Conservation (phyloP, 2,888 invertebrate species). For the Camponotus fellah region DNA sequence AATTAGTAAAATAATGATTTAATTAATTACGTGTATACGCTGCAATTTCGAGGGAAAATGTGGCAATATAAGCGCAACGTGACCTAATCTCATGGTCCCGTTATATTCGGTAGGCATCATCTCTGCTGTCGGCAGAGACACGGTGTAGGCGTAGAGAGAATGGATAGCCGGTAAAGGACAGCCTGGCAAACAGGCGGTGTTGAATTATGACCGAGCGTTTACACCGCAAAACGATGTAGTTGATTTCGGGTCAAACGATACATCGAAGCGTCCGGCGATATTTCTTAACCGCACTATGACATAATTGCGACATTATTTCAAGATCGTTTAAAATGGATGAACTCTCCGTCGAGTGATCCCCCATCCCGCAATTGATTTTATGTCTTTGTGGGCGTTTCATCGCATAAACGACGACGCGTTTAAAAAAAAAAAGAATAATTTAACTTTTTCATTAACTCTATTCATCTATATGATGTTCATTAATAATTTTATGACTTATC, state of each 20-base stretch:
- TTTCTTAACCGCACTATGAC: not conserved
- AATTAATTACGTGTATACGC: conserved; percentile 22
- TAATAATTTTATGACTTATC: too few species aligned
- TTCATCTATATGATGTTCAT: too few species aligned
- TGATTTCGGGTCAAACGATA: conserved; percentile 20
- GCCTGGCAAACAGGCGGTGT: conserved; percentile 27
- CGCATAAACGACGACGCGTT: not conserved
- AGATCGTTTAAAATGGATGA: not conserved
- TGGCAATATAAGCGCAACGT: conserved; percentile 17
- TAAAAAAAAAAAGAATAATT: not conserved
- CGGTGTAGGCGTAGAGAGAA: conserved; percentile 51
- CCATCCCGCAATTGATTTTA: not conserved
- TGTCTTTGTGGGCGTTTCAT: too few species aligned
- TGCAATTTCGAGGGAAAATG: conserved; percentile 40
- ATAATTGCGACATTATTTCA: not conserved
- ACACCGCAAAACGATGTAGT: conserved; percentile 37
- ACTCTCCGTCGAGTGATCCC: not conserved
- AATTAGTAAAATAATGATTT: conserved; percentile 4
- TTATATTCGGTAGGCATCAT: conserved; percentile 43
- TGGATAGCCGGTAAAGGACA: conserved; percentile 21
- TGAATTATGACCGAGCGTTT: conserved; percentile 41
- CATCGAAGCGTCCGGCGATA: not conserved
- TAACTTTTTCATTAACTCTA: not conserved
- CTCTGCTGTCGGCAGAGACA: conserved; percentile 52
- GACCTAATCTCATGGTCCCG: conserved; percentile 24